Evolutionary conservation across 2,888 invertebrate species (phyloP).

Genomic region (Epinotia nisella): DNA sequence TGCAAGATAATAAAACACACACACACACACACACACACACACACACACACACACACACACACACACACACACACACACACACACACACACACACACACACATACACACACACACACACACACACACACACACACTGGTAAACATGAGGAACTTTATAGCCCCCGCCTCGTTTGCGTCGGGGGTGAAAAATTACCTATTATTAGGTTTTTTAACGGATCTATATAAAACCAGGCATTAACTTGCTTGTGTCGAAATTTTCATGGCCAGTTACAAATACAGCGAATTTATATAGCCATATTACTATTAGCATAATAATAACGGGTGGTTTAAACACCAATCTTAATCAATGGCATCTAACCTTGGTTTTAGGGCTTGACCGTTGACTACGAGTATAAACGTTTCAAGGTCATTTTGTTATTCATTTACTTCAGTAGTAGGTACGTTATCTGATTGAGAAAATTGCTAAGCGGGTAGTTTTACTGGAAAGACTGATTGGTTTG

Average conservation of each 20-base stretch:
- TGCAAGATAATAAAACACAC: no score
- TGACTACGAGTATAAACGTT: slow-evolving; percentile 58
- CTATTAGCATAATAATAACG: slow-evolving; percentile 39
- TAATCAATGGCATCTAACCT: slow-evolving; percentile 58
- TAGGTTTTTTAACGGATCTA: no score
- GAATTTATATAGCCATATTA: slow-evolving; percentile 12
- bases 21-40: no score
- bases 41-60: no score
- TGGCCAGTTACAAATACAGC: slow-evolving; percentile 15
- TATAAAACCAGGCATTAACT: no score
- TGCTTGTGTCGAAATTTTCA: slow-evolving; percentile 22
- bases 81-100: no score
- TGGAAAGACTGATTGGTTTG: slow-evolving; percentile 34
- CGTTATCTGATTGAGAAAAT: slow-evolving; percentile 69
- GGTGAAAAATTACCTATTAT: no score
- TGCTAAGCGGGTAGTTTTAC: slow-evolving; percentile 42
- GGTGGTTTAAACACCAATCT: slow-evolving; percentile 29
- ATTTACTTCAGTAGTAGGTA: slow-evolving; percentile 61
- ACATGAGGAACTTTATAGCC: no score
- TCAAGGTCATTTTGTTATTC: slow-evolving; percentile 77
- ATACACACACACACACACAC: no score
- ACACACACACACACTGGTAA: no score
- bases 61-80: no score
- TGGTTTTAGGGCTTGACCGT: slow-evolving; percentile 58
- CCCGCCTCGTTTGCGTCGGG: no score